Evolutionary conservation across 2,888 invertebrate species (phyloP).

Genomic region (Leptinotarsa juncta): DNA sequence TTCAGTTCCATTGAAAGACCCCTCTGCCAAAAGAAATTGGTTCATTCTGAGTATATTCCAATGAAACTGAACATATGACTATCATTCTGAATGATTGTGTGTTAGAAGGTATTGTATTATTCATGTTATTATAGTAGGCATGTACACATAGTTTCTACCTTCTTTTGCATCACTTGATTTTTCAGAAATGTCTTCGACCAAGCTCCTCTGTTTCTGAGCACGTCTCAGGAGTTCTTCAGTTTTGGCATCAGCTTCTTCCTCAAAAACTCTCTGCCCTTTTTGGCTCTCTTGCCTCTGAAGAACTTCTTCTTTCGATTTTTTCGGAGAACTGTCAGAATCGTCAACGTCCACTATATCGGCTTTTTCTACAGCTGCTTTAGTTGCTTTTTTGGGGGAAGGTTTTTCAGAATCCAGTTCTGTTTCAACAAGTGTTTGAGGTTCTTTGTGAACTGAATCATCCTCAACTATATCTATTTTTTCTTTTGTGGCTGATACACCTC

Average conservation of each 20-base stretch:
- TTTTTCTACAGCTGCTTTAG: conserved; percentile 53
- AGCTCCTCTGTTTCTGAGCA: conserved; percentile 77
- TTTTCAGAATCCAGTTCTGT: conserved; percentile 45
- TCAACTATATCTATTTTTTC: conserved; percentile 47
- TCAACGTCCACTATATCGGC: conserved; percentile 47
- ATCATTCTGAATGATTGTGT: background rate
- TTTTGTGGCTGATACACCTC: conserved; percentile 53
- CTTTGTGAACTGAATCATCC: conserved; percentile 28
- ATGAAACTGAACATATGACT: background rate
- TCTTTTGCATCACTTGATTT: conserved; percentile 55
- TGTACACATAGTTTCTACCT: conserved; percentile 48
- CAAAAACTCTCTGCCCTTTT: conserved; percentile 62
- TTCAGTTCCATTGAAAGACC: background rate
- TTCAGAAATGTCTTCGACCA: conserved; percentile 76
- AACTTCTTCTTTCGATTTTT: conserved; percentile 45
- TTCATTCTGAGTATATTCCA: background rate
- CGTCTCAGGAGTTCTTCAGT: conserved; percentile 74
- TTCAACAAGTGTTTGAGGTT: conserved; percentile 30
- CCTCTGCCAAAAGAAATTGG: too few relatives aligned
- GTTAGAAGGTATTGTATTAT: conserved; percentile 1
- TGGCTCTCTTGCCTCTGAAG: conserved; percentile 52
- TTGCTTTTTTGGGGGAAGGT: conserved; percentile 61
- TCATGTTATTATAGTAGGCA: conserved; percentile 18
- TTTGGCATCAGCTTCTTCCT: conserved; percentile 71
- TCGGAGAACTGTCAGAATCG: conserved; percentile 31